phyloP scores from a whole-genome alignment of 1,140 invertebrate species.

The Calliphora vicina region DNA sequence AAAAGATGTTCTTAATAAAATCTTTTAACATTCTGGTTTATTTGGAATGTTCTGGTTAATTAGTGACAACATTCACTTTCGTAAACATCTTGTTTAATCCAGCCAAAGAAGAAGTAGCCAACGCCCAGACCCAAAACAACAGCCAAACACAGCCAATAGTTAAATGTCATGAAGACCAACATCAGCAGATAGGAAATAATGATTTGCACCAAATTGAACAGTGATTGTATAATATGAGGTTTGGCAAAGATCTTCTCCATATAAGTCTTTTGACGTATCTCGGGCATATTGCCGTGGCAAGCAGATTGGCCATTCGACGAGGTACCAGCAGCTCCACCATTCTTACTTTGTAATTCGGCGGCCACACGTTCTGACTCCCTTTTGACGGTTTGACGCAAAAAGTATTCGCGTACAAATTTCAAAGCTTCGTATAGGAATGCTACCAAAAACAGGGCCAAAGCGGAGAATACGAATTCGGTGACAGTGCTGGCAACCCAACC shows the following conservation, averaged over 20 bases:
- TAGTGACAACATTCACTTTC: constrained; percentile 89
- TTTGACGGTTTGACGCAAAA: constrained; percentile 44
- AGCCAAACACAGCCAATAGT: constrained; percentile 90
- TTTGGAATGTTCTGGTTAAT: not conserved
- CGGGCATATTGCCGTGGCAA: constrained; percentile 38
- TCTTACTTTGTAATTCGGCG: constrained; percentile 40
- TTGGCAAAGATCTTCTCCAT: constrained; percentile 47
- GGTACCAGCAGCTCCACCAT: not conserved
- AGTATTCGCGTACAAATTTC: constrained; percentile 53
- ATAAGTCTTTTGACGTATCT: constrained; percentile 45
- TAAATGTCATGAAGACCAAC: constrained; percentile 98
- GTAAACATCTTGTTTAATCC: constrained; percentile 72
- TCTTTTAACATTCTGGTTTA: too few species aligned
- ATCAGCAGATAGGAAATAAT: constrained; percentile 91
- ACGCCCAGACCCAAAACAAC: constrained; percentile 85
- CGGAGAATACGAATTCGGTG: constrained; percentile 52
- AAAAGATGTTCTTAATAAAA: too few species aligned
- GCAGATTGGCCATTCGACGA: not conserved
- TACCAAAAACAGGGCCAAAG: constrained; percentile 50
- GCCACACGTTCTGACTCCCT: constrained; percentile 46
- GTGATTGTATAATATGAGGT: constrained; percentile 80
- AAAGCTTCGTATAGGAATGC: constrained; percentile 56
- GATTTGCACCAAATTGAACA: constrained; percentile 89
- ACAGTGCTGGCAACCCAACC: constrained; percentile 68
- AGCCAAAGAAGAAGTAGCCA: constrained; percentile 94